Evolutionary conservation across 2,797 vertebrate species (phyloP).

Genomic region (Mareca penelope): DNA sequence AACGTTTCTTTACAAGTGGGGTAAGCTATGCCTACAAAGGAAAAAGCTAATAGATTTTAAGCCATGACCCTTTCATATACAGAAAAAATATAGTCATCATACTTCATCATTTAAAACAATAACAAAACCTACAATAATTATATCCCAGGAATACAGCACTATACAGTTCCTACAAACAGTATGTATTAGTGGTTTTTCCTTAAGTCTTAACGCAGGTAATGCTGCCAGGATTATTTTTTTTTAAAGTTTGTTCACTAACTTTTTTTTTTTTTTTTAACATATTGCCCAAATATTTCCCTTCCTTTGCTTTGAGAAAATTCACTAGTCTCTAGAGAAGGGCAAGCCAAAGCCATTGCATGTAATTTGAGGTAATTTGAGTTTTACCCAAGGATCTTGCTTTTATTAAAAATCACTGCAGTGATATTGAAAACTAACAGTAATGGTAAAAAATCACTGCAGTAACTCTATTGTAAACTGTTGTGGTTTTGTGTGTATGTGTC

Average conservation of each 20-base stretch:
- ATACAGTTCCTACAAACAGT: neutral
- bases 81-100: neutral
- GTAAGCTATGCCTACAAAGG: neutral
- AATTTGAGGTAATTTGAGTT: neutral
- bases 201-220: neutral
- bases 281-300: neutral
- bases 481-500: neutral
- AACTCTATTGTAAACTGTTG: neutral
- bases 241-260: neutral
- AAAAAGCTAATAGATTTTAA: neutral
- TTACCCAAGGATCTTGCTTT: neutral
- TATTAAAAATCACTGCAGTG: neutral
- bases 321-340: neutral
- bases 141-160: neutral
- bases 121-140: neutral
- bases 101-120: neutral
- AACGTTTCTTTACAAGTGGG: neutral
- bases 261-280: neutral
- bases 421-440: neutral
- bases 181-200: neutral
- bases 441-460: neutral
- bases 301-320: neutral
- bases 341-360: neutral
- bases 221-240: neutral
- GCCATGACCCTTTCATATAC: neutral